Percentiles rank a stretch among this genome's conserved stretches.
Evolutionary conservation across 2,113 vertebrate genomes (phyloP).

Genomic region (Coturnix japonica): DNA sequence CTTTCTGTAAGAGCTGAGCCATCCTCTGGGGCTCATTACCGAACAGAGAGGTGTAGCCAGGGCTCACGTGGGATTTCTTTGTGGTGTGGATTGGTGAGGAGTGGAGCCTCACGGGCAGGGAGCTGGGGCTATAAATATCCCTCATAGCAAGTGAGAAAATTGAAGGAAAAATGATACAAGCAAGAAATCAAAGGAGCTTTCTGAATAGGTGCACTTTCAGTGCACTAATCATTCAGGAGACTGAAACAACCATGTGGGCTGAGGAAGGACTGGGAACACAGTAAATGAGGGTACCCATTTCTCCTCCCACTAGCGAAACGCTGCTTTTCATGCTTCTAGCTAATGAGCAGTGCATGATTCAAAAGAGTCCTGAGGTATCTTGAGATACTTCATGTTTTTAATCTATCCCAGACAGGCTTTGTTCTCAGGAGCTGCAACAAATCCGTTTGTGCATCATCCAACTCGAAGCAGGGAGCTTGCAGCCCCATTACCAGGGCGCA

Average conservation of each 20-base stretch:
- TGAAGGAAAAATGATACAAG: background rate
- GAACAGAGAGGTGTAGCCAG: slow-evolving; percentile 12
- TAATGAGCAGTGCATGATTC: background rate
- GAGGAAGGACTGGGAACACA: background rate
- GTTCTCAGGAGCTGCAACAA: background rate
- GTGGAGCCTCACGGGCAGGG: background rate
- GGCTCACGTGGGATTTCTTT: background rate
- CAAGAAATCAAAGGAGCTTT: background rate
- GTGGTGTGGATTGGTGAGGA: background rate
- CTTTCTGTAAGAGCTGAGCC: background rate
- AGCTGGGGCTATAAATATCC: background rate
- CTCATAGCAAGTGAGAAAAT: background rate
- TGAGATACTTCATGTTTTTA: background rate
- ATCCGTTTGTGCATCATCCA: background rate
- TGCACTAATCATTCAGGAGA: background rate
- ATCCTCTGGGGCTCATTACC: background rate
- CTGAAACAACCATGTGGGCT: background rate
- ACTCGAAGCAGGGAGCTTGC: background rate
- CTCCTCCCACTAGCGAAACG: background rate
- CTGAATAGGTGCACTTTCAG: background rate
- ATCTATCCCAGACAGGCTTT: background rate
- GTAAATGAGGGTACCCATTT: background rate
- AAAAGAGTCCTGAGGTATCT: background rate
- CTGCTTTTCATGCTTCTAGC: background rate
- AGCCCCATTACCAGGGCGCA: background rate